Percentiles rank a stretch among this genome's conserved stretches.
Evolutionary conservation across 2,113 vertebrate species (phyloP).

Genomic region (Xiphorhynchus elegans): DNA sequence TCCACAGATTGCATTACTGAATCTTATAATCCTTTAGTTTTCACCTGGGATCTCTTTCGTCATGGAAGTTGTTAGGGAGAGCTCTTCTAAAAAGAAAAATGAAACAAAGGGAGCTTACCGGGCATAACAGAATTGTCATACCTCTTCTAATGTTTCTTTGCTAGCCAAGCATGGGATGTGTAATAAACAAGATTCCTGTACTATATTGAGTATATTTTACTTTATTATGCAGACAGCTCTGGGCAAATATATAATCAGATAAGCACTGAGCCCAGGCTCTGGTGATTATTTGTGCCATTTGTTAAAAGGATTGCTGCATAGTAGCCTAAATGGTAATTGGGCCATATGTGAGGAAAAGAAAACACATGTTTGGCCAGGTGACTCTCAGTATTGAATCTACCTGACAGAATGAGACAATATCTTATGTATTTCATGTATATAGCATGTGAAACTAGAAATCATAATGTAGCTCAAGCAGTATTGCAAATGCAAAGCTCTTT

Average conservation of each 20-base stretch:
- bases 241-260: background rate
- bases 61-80: background rate
- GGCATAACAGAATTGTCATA: background rate
- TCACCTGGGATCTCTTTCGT: background rate
- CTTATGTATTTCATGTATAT: background rate
- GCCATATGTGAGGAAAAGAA: background rate
- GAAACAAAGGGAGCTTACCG: background rate
- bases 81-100: background rate
- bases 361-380: rapidly evolving
- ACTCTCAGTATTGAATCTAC: background rate
- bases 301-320: background rate
- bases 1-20: background rate
- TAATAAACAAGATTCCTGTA: background rate
- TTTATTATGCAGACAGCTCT: background rate
- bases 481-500: background rate
- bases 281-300: background rate
- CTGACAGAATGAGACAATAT: background rate
- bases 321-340: background rate
- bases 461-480: background rate
- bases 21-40: background rate
- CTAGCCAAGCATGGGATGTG: background rate
- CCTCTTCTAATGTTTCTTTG: background rate
- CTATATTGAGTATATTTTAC: background rate
- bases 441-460: background rate
- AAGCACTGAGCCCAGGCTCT: background rate